Evolutionary conservation across 2,113 vertebrate species (phyloP), one percentile per base, ranked within the genome.

Genomic region (Mastomys coucha): DNA sequence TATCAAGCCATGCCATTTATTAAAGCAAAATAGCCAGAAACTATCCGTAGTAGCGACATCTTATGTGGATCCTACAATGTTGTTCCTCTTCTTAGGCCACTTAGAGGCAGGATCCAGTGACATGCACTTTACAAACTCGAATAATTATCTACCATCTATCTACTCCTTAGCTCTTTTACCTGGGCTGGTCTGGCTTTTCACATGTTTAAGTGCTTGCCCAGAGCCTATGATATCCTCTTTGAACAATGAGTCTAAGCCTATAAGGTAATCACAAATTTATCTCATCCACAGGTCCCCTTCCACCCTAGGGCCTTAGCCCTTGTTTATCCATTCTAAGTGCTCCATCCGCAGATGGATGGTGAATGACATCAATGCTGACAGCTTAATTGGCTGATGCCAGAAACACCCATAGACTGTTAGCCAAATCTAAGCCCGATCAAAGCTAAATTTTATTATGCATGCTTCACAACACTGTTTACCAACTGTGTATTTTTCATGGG

Each of bases 241-340:
- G 6, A 53, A 67, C 70, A 70, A 70, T 56, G 63, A 51, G 33
- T 58, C 75, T 91, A n/a, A 87, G 28, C 67, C 88, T 92, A 89
- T 75, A 94, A 76, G 63, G 42, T 58, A 90, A 63, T 77, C 49
- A 94, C 67, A 88, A 90, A 76, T 88, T 49, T 63, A 77, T 31
- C 58, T 94, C 65, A 92, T 91, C 42, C 33, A 77, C 51, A 45
- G 63, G 42, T 12, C 22, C 13, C 28, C 58, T 12, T 60, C 9
- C 7, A 5, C 31, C 19, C 84, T 14, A 67, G 58, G 63, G 39
- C 53, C 56, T 49, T 75, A 42, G 42, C 33, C 56, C 56, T 84
- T 58, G 24, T 53, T 9, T 49, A 56, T 56, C 36, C 36, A 9
- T 88, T 67, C 45, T 87, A 77, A 80, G 39, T 49, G 49, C 42